A percentile compares a stretch with the other conserved stretches of the same genome.
phyloP scores from a whole-genome alignment of 2,888 invertebrate species.

The Ephialtes manifestator region DNA sequence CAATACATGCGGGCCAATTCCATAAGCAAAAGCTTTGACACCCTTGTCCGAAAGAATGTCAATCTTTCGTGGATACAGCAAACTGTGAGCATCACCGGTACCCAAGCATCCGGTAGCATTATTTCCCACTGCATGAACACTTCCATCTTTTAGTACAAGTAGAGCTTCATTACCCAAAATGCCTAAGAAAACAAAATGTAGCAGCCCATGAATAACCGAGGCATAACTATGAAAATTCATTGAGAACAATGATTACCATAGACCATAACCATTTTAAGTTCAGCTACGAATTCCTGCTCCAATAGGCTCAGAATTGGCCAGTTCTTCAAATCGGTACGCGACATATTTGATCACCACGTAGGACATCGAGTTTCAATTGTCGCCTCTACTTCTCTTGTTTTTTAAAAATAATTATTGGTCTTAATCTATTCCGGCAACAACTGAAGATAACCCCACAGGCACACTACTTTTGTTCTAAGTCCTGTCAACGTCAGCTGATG shows the following conservation, averaged over 20 bases:
- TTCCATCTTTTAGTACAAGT: constrained; percentile 87
- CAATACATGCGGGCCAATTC: constrained; percentile 88
- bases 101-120: constrained; percentile 88
- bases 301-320: constrained; percentile 88
- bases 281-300: constrained; percentile 86
- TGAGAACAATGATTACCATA: constrained; percentile 85
- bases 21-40: constrained; percentile 87
- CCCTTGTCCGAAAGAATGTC: constrained; percentile 87
- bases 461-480: neutral
- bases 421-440: neutral
- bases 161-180: constrained; percentile 88
- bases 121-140: constrained; percentile 88
- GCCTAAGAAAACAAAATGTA: constrained; percentile 77
- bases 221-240: constrained; percentile 16
- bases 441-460: neutral
- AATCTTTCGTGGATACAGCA: constrained; percentile 87
- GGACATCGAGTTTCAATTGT: neutral
- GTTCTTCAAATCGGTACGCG: constrained; percentile 85
- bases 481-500: neutral
- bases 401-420: neutral
- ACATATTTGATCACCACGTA: constrained; percentile 74
- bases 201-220: neutral
- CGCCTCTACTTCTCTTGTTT: neutral
- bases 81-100: constrained; percentile 86
- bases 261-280: constrained; percentile 87